phyloP scores from a whole-genome alignment of 1,140 invertebrate species.

The Megathymus violae region DNA sequence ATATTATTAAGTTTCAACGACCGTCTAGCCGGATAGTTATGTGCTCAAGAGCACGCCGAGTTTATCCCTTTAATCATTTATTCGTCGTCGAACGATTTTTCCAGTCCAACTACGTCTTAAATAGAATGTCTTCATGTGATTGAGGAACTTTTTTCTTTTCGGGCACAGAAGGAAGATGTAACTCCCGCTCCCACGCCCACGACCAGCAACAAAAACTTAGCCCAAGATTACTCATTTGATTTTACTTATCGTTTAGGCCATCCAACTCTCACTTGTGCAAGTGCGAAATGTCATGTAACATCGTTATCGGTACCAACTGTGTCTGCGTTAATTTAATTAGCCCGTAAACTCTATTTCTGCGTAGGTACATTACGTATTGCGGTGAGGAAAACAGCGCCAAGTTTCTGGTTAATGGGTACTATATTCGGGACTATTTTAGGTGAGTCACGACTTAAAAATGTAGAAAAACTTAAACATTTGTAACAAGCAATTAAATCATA shows the following conservation, averaged over 20 bases:
- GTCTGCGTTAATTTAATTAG: slow-evolving; percentile 60
- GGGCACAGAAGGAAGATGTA: no score
- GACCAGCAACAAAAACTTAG: background rate
- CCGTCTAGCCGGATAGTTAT: slow-evolving; percentile 16
- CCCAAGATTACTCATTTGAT: no score
- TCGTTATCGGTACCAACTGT: slow-evolving; percentile 43
- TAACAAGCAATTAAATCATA: no score
- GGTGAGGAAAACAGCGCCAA: slow-evolving; percentile 35
- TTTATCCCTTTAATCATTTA: slow-evolving; percentile 1
- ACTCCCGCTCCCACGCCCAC: background rate
- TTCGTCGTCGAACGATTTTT: background rate
- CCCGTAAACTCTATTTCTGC: slow-evolving; percentile 62
- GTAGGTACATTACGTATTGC: slow-evolving; percentile 50
- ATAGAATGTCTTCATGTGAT: background rate
- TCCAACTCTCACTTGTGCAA: slow-evolving; percentile 35
- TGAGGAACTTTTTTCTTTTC: no score
- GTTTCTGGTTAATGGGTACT: slow-evolving; percentile 33
- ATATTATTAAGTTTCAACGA: slow-evolving; percentile 28
- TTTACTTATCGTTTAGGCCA: no score
- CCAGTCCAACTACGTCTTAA: slow-evolving; percentile 5
- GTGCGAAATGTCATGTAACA: slow-evolving; percentile 65
- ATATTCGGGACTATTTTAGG: slow-evolving; percentile 12
- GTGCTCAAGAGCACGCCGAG: slow-evolving; percentile 15
- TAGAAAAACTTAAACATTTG: no score
- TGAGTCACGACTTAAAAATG: slow-evolving; percentile 2